Evolutionary conservation across 1,140 invertebrate species (phyloP), one percentile per base, ranked within the genome.

Genomic region (Melipona quadrifasciata): DNA sequence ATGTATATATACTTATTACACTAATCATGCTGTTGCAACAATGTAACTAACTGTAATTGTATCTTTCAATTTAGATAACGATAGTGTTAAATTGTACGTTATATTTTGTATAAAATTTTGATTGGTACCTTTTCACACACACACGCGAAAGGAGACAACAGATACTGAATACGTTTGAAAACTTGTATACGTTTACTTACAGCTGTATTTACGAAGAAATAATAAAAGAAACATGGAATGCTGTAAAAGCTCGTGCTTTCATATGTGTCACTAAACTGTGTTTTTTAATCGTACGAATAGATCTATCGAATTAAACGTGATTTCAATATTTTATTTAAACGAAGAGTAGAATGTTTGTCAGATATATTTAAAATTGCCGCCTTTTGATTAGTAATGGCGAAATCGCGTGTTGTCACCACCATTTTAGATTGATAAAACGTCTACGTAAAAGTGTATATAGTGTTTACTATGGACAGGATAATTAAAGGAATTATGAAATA

Each of bases 401-500:
- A 87, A 84, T 88, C 71, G 67, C 87, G 89, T 88, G 74, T 53
- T 89, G 78, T 91, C 86, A 90, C 86, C 86, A 90, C 86, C 67
- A 76, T 70, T 80, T 19, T 27, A 72, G 61, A 85, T 74, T 84
- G 31, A 61, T 21, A 80, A 21, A 74, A 79, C 71, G 8, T 47
- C 39, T 47, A 47, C 39, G 58, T 80, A 58, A 81, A 31, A 67
- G 73, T 72, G 82, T 80, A 39, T 71, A 21, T 31, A 67, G 80
- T 72, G 67, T 64, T 65, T 24, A 81, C 73, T 73, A 98, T 98
- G 97, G 97, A 98, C 91, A 96, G 97, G 93, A 97, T 99, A 93
- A 95, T 99, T 73, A 96, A 97, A 93, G 98, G 98, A 57, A 97
- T 99, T 76, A 98, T 98, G 96, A 96, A 96, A 92, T 99, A 98